A percentile compares a stretch with the other conserved stretches of the same genome.
Evolutionary conservation across 23 tunicate species (phyloP).

Genomic region (Aplidium turbinatum): DNA sequence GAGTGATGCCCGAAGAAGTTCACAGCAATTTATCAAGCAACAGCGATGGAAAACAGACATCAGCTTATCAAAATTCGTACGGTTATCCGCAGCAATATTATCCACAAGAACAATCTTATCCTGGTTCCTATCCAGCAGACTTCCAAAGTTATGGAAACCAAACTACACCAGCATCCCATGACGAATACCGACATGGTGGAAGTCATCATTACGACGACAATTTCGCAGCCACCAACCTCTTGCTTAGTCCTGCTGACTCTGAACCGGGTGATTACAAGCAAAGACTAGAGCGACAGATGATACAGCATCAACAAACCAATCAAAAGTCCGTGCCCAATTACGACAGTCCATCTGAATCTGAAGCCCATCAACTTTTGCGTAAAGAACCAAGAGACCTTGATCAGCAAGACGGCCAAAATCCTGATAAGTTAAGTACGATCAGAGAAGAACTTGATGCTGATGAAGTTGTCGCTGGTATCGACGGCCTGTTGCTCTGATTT

Average conservation of each 20-base stretch:
- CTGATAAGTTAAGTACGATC: slow-evolving; percentile 65
- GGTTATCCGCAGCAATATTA: slow-evolving; percentile 27
- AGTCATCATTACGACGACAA: slow-evolving; percentile 47
- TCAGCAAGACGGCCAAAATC: neutral
- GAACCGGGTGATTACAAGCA: slow-evolving; percentile 52
- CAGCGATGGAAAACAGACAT: slow-evolving; percentile 41
- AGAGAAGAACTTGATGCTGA: slow-evolving; percentile 78
- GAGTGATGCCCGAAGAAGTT: slow-evolving; percentile 41
- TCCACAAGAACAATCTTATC: slow-evolving; percentile 30
- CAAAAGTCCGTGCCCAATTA: slow-evolving; percentile 5
- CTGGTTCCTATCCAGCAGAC: neutral
- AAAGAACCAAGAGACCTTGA: neutral
- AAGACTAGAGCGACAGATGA: slow-evolving; percentile 30
- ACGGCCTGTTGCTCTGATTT: slow-evolving; percentile 42
- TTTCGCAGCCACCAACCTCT: slow-evolving; percentile 57
- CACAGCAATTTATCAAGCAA: slow-evolving; percentile 75
- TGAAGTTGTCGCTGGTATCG: slow-evolving; percentile 74
- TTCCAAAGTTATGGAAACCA: neutral
- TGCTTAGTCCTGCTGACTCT: slow-evolving; percentile 41
- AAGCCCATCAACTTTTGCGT: neutral
- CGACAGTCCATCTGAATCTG: neutral
- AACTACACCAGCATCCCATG: neutral
- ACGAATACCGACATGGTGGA: slow-evolving; percentile 1
- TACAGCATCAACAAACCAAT: slow-evolving; percentile 18
- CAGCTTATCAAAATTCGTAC: slow-evolving; percentile 14